Evolutionary conservation across 1,140 invertebrate species (phyloP).

Genomic region (Heliconius melpomene): DNA sequence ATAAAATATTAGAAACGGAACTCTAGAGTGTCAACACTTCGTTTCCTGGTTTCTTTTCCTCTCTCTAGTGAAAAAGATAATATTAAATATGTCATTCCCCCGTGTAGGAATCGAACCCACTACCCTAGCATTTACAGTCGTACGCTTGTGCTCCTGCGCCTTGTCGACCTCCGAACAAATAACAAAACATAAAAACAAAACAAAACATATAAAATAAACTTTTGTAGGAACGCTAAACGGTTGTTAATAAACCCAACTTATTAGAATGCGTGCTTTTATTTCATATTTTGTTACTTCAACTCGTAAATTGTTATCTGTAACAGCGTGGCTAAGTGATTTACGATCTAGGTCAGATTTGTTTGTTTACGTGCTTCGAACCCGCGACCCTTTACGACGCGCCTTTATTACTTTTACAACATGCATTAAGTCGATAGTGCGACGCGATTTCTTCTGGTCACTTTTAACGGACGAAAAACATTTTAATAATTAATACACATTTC

Average conservation of each 20-base stretch:
- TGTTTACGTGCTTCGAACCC: slow-evolving; percentile 74
- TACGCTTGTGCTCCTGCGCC: no score
- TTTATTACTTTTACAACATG: slow-evolving; percentile 70
- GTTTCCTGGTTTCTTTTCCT: no score
- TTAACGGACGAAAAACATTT: slow-evolving; percentile 19
- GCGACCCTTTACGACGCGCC: slow-evolving; percentile 58
- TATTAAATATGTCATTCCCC: no score
- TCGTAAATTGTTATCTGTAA: slow-evolving; percentile 75
- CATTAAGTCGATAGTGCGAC: slow-evolving; percentile 39
- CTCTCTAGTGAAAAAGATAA: no score
- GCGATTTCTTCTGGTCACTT: slow-evolving; percentile 25
- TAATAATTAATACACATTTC: slow-evolving; percentile 21
- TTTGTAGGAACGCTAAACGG: slow-evolving; percentile 15
- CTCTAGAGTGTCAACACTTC: no score
- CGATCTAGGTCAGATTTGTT: slow-evolving; percentile 79
- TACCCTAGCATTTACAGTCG: no score
- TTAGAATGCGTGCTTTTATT: slow-evolving; percentile 54
- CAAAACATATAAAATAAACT: slow-evolving; percentile 21
- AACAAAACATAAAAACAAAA: no score
- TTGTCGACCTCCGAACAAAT: no score
- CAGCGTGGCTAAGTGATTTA: slow-evolving; percentile 79
- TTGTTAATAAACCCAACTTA: slow-evolving; percentile 36
- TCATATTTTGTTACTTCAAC: slow-evolving; percentile 71
- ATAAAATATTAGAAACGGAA: no score
- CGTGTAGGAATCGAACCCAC: no score